These are phyloP conservation scores for Parasteatoda tepidariorum DNA, from an alignment of 1,140 invertebrate genomes.

Conservation along the genomic window DNA sequence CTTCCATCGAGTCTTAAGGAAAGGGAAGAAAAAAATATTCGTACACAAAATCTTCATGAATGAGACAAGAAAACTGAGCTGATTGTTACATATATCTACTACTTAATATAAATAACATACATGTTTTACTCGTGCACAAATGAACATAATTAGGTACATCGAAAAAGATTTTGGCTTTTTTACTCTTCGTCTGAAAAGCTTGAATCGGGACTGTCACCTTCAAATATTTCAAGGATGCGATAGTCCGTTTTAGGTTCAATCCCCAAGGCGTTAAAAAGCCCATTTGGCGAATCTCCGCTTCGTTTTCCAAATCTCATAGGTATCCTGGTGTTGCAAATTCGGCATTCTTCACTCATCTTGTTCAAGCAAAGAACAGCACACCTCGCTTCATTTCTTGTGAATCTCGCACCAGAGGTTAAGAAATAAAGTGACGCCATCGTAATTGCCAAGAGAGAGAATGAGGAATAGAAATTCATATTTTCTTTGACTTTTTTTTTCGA, in stretches of 20 bases:
- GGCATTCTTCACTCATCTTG: conserved; percentile 33
- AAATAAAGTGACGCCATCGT: conserved; percentile 4
- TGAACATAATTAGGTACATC: no score
- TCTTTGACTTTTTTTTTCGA: no score
- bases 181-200: conserved; percentile 3
- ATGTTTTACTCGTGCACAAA: no score
- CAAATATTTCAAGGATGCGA: conserved; percentile 14
- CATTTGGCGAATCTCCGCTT: background rate
- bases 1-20: no score
- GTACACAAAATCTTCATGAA: no score
- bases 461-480: background rate
- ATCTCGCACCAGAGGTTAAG: background rate
- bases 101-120: no score
- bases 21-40: no score
- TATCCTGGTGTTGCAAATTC: conserved; percentile 44
- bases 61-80: no score
- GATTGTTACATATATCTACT: no score
- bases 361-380: conserved; percentile 14
- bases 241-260: background rate
- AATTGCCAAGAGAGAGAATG: background rate
- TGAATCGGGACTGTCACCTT: background rate
- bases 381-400: conserved; percentile 24
- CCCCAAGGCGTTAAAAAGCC: conserved; percentile 15
- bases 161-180: no score
- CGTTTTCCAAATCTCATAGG: conserved; percentile 46